A percentile compares a stretch with the other conserved stretches of the same genome.
Conservation (phyloP, 2,113 vertebrate genomes). For the Arenaria interpres region DNA sequence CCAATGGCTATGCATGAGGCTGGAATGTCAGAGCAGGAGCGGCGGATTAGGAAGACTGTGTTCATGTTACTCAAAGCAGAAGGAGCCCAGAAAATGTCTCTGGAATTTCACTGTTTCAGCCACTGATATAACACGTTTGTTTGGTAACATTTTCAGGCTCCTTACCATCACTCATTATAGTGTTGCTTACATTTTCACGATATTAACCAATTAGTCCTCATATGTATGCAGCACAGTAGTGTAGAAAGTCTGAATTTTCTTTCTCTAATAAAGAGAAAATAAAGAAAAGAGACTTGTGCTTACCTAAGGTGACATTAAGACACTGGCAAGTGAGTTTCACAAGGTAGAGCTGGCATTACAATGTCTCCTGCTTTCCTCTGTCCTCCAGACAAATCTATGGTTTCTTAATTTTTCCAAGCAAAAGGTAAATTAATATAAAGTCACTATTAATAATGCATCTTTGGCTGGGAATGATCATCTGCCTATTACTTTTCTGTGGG, state of each 20-base stretch:
- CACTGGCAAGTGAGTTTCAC: neutral
- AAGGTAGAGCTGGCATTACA: neutral
- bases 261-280: neutral
- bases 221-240: neutral
- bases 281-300: neutral
- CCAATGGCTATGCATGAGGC: constrained; percentile 65
- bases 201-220: neutral
- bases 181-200: neutral
- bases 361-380: neutral
- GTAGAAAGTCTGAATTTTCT: neutral
- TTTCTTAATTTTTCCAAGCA: neutral
- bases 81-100: constrained; percentile 50
- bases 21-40: constrained; percentile 68
- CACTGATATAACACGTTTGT: neutral
- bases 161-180: neutral
- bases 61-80: constrained; percentile 46
- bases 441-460: neutral
- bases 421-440: neutral
- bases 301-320: neutral
- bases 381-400: neutral
- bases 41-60: constrained; percentile 39
- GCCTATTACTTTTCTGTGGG: neutral
- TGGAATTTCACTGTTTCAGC: constrained; percentile 24
- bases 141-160: constrained; percentile 2
- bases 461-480: neutral